Evolutionary conservation across 1,140 invertebrate species (phyloP).

Genomic region (Brachionus manjavacas): DNA sequence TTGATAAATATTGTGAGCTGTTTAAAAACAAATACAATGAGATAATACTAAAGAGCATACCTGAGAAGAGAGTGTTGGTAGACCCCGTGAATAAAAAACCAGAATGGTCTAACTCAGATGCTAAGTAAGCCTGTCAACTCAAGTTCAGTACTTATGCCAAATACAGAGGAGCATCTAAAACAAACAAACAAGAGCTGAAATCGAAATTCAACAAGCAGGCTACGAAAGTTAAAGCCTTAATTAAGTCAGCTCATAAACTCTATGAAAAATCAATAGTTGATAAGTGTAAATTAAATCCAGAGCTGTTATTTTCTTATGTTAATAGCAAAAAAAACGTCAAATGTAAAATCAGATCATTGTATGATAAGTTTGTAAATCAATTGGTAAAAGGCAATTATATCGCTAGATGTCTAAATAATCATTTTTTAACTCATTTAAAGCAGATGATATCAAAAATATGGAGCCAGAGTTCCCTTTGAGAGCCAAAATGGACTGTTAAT

Average conservation of each 20-base stretch:
- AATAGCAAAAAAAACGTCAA: not conserved
- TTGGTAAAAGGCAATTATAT: not conserved
- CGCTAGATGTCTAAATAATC: not conserved
- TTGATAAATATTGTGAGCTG: not conserved
- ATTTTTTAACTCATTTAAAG: not conserved
- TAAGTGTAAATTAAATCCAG: not conserved
- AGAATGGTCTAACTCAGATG: not conserved
- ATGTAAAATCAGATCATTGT: not conserved
- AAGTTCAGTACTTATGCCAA: not conserved
- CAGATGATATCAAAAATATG: not conserved
- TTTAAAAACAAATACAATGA: not conserved
- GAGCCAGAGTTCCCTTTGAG: not conserved
- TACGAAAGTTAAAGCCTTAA: not conserved
- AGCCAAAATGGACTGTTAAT: not conserved
- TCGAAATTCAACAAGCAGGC: not conserved
- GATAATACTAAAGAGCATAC: not conserved
- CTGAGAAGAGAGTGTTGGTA: not conserved
- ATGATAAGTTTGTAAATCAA: not conserved
- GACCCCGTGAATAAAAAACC: not conserved
- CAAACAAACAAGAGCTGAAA: not conserved
- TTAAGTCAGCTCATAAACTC: not conserved
- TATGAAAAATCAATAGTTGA: not conserved
- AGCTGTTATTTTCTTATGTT: not conserved
- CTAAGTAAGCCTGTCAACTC: not conserved
- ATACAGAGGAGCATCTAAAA: not conserved